Percentiles rank a stretch among this genome's conserved stretches.
These are phyloP conservation scores for Synergus itoensis DNA, from an alignment of 2,888 invertebrate genomes.

Conservation along the genomic window DNA sequence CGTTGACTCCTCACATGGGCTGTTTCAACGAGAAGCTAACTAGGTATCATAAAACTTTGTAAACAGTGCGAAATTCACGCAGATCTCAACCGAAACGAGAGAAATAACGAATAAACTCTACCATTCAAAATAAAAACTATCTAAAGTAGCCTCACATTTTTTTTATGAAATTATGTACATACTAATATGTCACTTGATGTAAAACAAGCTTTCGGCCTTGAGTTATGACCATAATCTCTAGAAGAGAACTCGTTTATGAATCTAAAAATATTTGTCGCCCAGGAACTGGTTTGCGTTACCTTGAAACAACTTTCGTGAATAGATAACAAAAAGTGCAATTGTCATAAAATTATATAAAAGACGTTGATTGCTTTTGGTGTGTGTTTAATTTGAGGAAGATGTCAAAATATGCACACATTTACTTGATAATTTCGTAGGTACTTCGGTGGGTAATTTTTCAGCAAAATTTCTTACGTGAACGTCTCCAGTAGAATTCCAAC, in stretches of 20 bases:
- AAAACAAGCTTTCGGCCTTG: background rate
- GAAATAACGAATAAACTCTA: background rate
- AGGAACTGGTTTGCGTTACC: no score
- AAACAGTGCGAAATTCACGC: slow-evolving; percentile 61
- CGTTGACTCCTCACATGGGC: slow-evolving; percentile 45
- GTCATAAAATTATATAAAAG: no score
- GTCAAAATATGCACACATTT: no score
- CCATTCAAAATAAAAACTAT: background rate
- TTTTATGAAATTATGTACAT: background rate
- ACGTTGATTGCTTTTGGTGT: no score
- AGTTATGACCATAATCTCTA: background rate
- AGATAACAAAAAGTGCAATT: no score
- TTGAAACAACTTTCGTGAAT: no score
- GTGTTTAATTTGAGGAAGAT: no score
- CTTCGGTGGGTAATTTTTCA: no score
- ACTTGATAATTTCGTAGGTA: no score
- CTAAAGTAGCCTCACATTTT: background rate
- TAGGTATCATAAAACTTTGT: slow-evolving; percentile 63
- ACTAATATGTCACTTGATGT: background rate
- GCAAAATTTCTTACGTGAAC: no score
- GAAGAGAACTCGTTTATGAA: no score
- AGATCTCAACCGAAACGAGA: background rate
- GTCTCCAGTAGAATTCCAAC: background rate
- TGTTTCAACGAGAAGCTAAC: slow-evolving; percentile 49
- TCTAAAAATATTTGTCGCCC: no score